Base-by-base conservation (phyloP, 2,113 vertebrate genomes). In the Catharus minimus region DNA sequence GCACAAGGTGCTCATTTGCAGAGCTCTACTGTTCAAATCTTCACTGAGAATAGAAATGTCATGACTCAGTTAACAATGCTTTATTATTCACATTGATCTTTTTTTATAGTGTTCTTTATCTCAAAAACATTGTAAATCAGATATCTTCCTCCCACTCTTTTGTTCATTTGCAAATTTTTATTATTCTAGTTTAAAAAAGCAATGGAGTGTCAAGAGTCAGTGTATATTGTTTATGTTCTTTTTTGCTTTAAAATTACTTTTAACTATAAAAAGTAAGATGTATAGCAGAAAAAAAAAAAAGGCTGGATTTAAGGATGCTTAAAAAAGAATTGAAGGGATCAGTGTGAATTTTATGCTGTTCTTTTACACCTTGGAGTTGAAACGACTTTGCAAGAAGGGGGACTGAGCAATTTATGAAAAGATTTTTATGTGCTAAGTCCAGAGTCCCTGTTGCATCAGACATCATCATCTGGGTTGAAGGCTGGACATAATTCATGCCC, bases 31-130 rank as follows among this genome's bases (percentile, higher is more conserved):
- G 95, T 96, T 98, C 94, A 95, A 96, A 96, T 96, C 85, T 79
- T 97, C 95, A 90, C 95, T 95, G 95, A 97, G 97, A 97, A 98
- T 97, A 97, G 97, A 97, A 97, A 97, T 98, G 97, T 97, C 97
- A 98, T 96, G 97, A 98, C 97, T 98, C 97, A 97, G 97, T 97
- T 97, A 98, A 98, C 97, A 98, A 97, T 98, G 97, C 97, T 97
- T 97, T 97, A 97, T 97, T 98, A 97, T 97, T 97, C 97, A 97
- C 97, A 94, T 95, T 97, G 96, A 97, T 98, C 97, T 97, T 98
- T 97, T 97, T 97, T 98, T 97, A 96, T 88, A 88, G 96, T 97
- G 97, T 98, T 97, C 97, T 98, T 97, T 98, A 98, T 97, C 97
- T 97, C 96, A 98, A 97, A 97, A 98, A 97, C 97, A 98, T 97